Conservation (phyloP, 2,113 vertebrate species). For the Oncorhynchus tshawytscha region DNA sequence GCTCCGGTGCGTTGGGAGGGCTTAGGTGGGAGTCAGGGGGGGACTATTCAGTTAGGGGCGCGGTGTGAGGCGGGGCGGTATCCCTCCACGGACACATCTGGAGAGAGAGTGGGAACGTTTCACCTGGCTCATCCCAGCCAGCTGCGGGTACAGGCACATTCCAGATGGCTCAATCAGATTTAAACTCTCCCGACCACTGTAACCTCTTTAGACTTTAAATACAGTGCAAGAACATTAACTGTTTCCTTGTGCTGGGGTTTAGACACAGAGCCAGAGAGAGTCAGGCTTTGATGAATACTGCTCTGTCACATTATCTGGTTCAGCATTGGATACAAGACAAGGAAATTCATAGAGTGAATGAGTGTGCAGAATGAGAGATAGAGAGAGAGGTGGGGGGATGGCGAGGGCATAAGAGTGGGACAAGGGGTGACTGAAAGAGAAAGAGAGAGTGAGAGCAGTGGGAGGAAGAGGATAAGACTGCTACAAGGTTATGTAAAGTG, state of each 20-base stretch:
- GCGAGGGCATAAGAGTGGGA: background rate
- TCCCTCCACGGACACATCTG: background rate
- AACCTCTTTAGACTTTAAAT: conserved; percentile 23
- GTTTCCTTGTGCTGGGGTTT: conserved; percentile 6
- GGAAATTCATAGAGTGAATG: background rate
- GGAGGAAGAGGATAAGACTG: background rate
- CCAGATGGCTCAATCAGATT: conserved; percentile 17
- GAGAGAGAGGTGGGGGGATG: background rate
- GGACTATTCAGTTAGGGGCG: background rate
- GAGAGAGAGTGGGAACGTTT: background rate
- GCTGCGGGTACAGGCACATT: background rate
- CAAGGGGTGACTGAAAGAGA: background rate
- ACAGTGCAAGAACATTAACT: conserved; percentile 14
- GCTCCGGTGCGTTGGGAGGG: background rate
- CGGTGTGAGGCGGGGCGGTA: background rate
- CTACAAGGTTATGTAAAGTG: background rate
- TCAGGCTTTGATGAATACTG: background rate
- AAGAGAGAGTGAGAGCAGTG: background rate
- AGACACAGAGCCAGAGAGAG: background rate
- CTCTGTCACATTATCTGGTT: background rate
- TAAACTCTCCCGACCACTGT: conserved; percentile 1
- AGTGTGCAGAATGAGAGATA: background rate
- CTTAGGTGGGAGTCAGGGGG: background rate
- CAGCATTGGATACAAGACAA: background rate
- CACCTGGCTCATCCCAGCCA: conserved; percentile 7